A percentile compares a stretch with the other conserved stretches of the same genome.
phyloP scores from a whole-genome alignment of 2,888 invertebrate genomes.

The Cephus pygmeus region DNA sequence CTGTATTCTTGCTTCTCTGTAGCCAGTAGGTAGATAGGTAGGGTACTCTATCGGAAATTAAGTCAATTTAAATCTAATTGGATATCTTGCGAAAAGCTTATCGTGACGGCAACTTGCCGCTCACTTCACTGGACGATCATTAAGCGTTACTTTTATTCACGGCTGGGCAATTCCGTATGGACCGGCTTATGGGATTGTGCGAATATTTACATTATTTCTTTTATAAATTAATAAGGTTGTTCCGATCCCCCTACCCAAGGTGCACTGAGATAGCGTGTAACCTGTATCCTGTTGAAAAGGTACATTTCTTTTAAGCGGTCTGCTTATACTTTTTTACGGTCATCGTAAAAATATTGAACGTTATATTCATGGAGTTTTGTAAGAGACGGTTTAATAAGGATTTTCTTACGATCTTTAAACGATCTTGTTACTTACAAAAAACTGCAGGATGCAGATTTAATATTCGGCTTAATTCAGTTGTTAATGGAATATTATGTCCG shows the following conservation, averaged over 20 bases:
- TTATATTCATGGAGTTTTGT: not conserved
- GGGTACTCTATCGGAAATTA: conserved; percentile 7
- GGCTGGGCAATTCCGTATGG: not conserved
- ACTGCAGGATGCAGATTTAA: not conserved
- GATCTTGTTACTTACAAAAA: not conserved
- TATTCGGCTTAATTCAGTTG: not conserved
- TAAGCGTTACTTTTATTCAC: not conserved
- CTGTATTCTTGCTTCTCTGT: not conserved
- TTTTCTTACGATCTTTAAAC: not conserved
- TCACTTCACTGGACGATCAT: conserved; percentile 2
- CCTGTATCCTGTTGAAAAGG: not conserved
- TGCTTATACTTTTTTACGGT: not conserved
- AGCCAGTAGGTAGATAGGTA: not conserved
- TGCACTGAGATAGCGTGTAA: not conserved
- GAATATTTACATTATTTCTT: not conserved
- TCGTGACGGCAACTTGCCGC: not conserved
- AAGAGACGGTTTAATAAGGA: not conserved
- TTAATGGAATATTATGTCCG: not conserved
- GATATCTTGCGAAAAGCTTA: conserved; percentile 8
- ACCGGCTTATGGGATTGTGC: not conserved
- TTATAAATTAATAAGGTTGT: not conserved
- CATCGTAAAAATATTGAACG: not conserved
- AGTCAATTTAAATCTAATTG: conserved; percentile 13
- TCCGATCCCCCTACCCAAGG: not conserved
- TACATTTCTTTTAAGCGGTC: not conserved